Evolutionary conservation across 2,113 vertebrate species (phyloP).

Genomic region (Equus przewalskii): DNA sequence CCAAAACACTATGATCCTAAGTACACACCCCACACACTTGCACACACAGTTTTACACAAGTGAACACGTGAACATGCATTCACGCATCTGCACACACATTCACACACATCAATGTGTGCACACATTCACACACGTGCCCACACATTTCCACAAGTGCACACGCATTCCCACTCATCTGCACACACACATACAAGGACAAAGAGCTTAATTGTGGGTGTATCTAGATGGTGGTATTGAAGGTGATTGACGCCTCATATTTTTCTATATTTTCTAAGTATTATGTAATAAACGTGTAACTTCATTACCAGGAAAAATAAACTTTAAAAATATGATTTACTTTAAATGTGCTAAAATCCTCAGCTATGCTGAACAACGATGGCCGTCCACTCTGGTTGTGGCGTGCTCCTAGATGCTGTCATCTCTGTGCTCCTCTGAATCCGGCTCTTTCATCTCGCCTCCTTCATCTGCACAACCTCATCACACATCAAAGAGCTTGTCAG

Average conservation of each 20-base stretch:
- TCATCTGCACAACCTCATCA: background rate
- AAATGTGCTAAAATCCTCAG: background rate
- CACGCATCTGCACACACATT: background rate
- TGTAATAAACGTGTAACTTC: background rate
- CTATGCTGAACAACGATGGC: too few species aligned
- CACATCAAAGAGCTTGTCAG: too few species aligned
- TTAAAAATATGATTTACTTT: background rate
- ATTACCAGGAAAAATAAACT: background rate
- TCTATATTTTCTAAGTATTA: background rate
- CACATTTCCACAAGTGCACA: background rate
- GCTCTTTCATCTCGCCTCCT: background rate
- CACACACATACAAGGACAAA: too few species aligned
- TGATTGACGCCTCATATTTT: background rate
- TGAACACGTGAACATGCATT: too few species aligned
- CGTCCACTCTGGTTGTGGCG: background rate
- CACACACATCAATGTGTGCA: rapidly evolving
- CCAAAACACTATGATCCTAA: background rate
- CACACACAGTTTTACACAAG: background rate
- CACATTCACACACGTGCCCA: too few species aligned
- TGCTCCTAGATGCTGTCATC: background rate
- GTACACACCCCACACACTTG: too few species aligned
- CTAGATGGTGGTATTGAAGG: background rate
- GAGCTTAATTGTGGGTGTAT: background rate
- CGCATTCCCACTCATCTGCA: too few species aligned
- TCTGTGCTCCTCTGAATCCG: background rate